Evolutionary conservation across 1,140 invertebrate species (phyloP), one percentile per base, ranked within the genome.

Genomic region (Lordiphosa collinella): DNA sequence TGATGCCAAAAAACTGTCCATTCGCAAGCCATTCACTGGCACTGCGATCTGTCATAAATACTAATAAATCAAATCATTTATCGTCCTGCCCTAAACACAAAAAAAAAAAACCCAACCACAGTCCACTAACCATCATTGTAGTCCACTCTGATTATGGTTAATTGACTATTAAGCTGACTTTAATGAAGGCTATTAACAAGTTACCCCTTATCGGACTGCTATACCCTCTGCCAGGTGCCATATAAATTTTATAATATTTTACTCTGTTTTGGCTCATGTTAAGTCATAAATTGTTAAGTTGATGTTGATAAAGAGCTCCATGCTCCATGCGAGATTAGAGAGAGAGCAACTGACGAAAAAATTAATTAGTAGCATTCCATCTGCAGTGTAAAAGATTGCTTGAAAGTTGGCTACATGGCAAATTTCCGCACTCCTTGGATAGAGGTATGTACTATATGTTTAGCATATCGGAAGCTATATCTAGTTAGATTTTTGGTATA

Each of bases 41-140:
- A 55, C 22, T 14, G 8, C 11, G 25, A 7, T 35, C 13, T 11
- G 25, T 59, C 14, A 16, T 52, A 31, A 31, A 46, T 22, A 10
- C 29, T 38, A 36, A 25, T 75, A 80, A 80, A 80, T 80, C 65
- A 82, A 82, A 70, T 70, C 65, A 53, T 66, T 60, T 66, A 74
- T 62, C 43, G 46, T 13, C 41, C 44, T 29, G 25, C 25, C 25
- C n/a, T 12, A 48, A 58, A 57, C 12, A 29, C 22, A 2, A 44
- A 44, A 44, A 31, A 9, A 12, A 29, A 13, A 34, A 49, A 67
- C 49, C 36, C 62, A 12, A 11, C 38, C 49, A 31, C 8, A 44
- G 55, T 63, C 34, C 48, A 36, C 25, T 11, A 35, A 14, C 14
- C 32, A 31, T 31, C 34, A 32, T 29, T 29, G 25, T 29, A 12